These are phyloP conservation scores for Rousettus leschenaultii DNA, from an alignment of 2,113 vertebrate species.

Conservation along the genomic window DNA sequence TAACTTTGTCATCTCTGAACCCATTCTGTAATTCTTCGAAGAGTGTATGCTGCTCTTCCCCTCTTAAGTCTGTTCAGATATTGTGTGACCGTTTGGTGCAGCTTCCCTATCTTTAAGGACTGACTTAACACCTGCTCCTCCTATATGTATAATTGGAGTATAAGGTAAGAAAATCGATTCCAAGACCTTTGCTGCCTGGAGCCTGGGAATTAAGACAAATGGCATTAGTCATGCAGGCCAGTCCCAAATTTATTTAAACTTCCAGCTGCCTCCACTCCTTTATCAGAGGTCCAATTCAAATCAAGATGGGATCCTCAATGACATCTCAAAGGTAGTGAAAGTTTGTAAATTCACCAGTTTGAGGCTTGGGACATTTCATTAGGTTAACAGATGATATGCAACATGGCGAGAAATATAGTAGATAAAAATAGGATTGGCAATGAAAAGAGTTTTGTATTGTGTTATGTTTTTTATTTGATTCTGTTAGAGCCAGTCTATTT, in stretches of 20 bases:
- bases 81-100: background rate
- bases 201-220: background rate
- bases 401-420: background rate
- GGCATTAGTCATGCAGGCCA: background rate
- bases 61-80: background rate
- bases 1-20: background rate
- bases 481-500: background rate
- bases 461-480: background rate
- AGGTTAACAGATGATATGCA: background rate
- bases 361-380: background rate
- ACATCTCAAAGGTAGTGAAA: background rate
- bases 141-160: background rate
- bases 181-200: background rate
- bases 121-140: background rate
- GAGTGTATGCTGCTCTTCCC: background rate
- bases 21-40: background rate
- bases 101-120: background rate
- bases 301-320: background rate
- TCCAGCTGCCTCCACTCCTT: background rate
- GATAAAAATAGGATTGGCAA: background rate
- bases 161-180: background rate
- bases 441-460: background rate
- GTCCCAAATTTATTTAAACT: background rate
- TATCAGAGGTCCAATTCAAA: background rate
- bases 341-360: conserved; percentile 5